Conservation (phyloP, 2,113 vertebrate species). For the Athene cunicularia region DNA sequence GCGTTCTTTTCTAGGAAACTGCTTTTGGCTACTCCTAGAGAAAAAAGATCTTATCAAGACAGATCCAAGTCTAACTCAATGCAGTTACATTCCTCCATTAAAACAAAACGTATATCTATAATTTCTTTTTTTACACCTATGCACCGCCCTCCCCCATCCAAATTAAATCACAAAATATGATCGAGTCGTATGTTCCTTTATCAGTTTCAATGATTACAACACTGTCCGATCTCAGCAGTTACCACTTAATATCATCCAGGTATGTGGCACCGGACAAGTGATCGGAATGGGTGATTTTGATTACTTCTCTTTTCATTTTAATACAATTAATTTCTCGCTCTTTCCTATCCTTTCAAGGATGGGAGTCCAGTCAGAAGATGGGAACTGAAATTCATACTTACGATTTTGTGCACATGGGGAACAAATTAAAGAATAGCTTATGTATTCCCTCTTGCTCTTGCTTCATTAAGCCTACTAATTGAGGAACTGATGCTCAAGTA, state of each 20-base stretch:
- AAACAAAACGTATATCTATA: not conserved
- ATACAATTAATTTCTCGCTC: not conserved
- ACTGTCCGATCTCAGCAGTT: not conserved
- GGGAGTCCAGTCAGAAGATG: not conserved
- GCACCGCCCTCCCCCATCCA: not conserved
- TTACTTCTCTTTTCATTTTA: not conserved
- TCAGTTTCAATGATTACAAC: not conserved
- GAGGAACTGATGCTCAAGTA: not conserved
- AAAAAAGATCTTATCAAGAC: not conserved
- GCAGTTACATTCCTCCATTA: not conserved
- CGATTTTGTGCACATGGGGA: not conserved
- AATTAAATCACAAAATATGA: not conserved
- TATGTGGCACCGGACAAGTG: not conserved
- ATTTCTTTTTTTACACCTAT: not conserved
- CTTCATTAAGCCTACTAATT: not conserved
- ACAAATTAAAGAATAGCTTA: not conserved
- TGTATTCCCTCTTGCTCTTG: not conserved
- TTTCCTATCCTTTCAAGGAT: not conserved
- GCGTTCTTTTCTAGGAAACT: not conserved
- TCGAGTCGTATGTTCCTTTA: not conserved
- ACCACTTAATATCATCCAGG: not conserved
- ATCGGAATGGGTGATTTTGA: not conserved
- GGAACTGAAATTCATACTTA: not conserved
- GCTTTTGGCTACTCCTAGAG: not conserved
- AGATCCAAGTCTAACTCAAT: not conserved